phyloP scores from a whole-genome alignment of 2,113 vertebrate genomes.

The Dinomys branickii region DNA sequence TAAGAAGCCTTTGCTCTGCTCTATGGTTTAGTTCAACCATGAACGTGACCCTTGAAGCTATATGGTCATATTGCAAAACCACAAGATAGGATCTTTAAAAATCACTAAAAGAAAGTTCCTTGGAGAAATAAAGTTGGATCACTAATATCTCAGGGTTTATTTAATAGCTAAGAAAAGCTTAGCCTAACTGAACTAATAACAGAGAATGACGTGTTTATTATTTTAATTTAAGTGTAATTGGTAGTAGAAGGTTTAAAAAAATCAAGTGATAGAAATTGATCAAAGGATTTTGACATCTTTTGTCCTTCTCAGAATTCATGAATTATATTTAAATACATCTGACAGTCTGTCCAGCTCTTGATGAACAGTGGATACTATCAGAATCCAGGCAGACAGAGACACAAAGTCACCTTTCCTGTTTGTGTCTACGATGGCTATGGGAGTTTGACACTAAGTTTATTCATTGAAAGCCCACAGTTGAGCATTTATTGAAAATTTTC shows the following conservation, averaged over 20 bases:
- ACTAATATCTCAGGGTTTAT: neutral
- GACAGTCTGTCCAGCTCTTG: neutral
- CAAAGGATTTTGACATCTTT: constrained; percentile 1
- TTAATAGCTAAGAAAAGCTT: neutral
- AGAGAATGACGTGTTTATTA: neutral
- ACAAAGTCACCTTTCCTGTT: neutral
- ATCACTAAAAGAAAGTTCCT: neutral
- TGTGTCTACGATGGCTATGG: neutral
- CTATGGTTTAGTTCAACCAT: neutral
- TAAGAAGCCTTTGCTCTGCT: neutral
- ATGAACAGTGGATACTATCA: neutral
- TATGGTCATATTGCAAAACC: neutral
- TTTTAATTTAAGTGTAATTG: constrained; percentile 19
- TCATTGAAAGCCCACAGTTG: neutral
- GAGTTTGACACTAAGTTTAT: neutral
- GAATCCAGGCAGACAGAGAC: neutral
- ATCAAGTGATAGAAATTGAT: neutral
- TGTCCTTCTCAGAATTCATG: neutral
- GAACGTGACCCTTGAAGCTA: neutral
- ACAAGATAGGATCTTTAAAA: neutral
- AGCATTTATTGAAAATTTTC: neutral
- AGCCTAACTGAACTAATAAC: neutral
- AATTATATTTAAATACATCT: neutral
- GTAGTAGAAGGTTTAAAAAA: neutral
- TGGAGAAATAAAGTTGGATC: neutral